Conservation (phyloP, 2,797 vertebrate species). For the Silurus aristotelis region DNA sequence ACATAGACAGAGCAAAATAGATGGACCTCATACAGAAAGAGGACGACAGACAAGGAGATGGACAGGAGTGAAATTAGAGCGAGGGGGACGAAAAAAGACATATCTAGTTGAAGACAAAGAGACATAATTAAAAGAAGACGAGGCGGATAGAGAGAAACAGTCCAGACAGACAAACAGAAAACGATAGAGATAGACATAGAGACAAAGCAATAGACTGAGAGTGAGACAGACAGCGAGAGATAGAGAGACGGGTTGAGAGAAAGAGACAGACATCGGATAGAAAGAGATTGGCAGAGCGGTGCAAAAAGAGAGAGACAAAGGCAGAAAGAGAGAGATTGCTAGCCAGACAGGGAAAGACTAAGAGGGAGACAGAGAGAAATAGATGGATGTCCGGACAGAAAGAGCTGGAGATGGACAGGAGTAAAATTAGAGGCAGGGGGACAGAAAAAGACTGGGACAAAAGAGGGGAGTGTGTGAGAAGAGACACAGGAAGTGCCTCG, state of each 20-base stretch:
- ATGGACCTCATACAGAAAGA: too few relatives aligned
- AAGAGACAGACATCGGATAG: too few relatives aligned
- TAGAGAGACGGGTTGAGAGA: too few relatives aligned
- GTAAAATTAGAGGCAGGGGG: not conserved
- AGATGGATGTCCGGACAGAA: too few relatives aligned
- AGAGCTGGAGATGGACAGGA: not conserved
- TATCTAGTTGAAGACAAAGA: not conserved
- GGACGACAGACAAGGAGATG: too few relatives aligned
- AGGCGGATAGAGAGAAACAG: not conserved
- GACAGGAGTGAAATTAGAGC: too few relatives aligned
- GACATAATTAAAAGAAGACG: not conserved
- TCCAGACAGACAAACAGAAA: not conserved
- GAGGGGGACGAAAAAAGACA: too few relatives aligned
- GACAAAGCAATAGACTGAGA: not conserved
- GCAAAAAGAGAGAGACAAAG: too few relatives aligned
- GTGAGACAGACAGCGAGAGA: not conserved
- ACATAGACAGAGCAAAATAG: too few relatives aligned
- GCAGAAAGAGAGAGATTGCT: not conserved
- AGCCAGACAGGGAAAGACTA: too few relatives aligned
- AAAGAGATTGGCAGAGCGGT: too few relatives aligned
- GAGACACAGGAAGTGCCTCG: constrained; percentile 40
- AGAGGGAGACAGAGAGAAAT: not conserved
- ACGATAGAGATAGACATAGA: not conserved
- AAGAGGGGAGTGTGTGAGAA: constrained; percentile 25
- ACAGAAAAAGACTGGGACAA: constrained; percentile 35